These are phyloP conservation scores for Tipula vernalis DNA, from an alignment of 2,888 invertebrate genomes.

Conservation along the genomic window DNA sequence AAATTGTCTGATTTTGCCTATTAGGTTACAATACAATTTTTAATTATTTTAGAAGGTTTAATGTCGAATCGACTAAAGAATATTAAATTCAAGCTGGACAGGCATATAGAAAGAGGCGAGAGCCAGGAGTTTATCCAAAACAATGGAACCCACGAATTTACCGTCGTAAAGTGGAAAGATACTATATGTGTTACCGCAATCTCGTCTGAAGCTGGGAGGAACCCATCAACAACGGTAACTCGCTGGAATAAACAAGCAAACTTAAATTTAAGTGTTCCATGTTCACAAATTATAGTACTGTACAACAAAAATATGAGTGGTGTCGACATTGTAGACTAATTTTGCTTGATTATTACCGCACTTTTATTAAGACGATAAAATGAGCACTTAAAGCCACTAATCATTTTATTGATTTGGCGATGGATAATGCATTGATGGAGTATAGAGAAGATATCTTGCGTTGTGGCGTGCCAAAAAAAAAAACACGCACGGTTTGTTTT, in stretches of 20 bases:
- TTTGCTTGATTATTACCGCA: not conserved
- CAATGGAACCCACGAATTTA: not conserved
- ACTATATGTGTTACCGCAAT: not conserved
- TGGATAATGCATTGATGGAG: not conserved
- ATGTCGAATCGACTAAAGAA: not conserved
- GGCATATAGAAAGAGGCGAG: not conserved
- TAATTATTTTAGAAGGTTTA: no score
- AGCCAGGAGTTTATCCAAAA: not conserved
- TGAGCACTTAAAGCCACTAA: not conserved
- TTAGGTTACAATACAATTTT: no score
- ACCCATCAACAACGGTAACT: not conserved
- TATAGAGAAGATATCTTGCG: no score
- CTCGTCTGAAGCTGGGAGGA: not conserved
- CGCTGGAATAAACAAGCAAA: not conserved
- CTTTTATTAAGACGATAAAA: not conserved
- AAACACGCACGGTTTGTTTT: not conserved
- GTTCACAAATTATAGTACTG: no score
- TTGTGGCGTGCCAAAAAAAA: not conserved
- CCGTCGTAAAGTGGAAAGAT: not conserved
- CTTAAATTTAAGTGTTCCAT: no score
- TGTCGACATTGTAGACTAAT: constrained; percentile 11
- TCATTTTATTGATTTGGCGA: not conserved
- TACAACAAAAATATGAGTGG: not conserved
- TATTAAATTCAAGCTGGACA: not conserved
- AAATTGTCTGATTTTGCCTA: not conserved